Base-by-base conservation (phyloP, 1,140 invertebrate genomes). In the Scaptodrosophila lebanonensis region DNA sequence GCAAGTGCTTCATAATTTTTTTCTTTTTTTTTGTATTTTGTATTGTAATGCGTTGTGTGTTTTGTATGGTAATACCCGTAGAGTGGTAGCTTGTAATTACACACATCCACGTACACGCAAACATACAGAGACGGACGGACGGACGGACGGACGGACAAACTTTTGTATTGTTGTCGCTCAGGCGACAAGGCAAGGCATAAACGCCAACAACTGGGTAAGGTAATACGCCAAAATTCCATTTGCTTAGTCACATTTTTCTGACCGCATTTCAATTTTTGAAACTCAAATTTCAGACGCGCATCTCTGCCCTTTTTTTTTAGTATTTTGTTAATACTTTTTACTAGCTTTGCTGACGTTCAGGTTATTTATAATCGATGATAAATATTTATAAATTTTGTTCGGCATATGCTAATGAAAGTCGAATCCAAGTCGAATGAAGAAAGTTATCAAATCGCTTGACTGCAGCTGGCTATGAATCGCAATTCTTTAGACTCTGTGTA, bases 171-270 rank as follows among this genome's bases (percentile, higher is more conserved):
- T 39, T 54, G 42, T 25, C n/a, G n/a, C 52, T 27, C 20, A 8
- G 32, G 1, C 27, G 32, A 33, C 8, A 33, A 33, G 32, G 12
- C 32, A 33, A 33, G 12, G n/a, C n/a, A n/a, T n/a, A n/a, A n/a
- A n/a, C n/a, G n/a, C 8, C 32, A 33, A 33, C 8, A 33, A 33
- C 3, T 3, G 8, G 5, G n/a, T n/a, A n/a, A n/a, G n/a, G n/a
- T n/a, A n/a, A n/a, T n/a, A n/a, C n/a, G n/a, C n/a, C n/a, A 59
- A 70, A 66, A 63, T 53, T 57, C 35, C 73, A 77, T 40, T 58
- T 45, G 32, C 44, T 73, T 61, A 73, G 54, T 69, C 75, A 82
- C 40, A 40, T 30, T 30, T 30, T 15, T 33, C 44, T 47, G 44
- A 47, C 44, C 44, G 44, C 44, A 17, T 18, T 47, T 47, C 32